These are phyloP conservation scores for Drosophila malerkotliana DNA, from an alignment of 1,140 invertebrate species.

Conservation along the genomic window DNA sequence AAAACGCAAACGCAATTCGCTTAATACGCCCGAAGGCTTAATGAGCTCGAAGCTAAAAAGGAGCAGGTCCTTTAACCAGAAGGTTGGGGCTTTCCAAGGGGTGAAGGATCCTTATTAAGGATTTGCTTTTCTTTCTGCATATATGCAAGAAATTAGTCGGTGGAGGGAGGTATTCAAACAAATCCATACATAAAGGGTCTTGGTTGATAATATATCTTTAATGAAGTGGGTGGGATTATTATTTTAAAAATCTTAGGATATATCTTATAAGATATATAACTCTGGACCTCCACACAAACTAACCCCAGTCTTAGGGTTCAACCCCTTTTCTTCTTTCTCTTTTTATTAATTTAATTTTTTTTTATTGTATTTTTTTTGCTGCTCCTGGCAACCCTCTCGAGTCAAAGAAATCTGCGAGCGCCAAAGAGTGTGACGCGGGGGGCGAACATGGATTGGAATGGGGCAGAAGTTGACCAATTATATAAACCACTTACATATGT, in stretches of 20 bases:
- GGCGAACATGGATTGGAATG: not conserved
- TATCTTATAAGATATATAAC: not conserved
- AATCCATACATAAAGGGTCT: not conserved
- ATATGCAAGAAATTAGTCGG: not conserved
- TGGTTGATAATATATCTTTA: too few species aligned
- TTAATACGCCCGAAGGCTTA: slow-evolving; percentile 69
- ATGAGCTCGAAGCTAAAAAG: slow-evolving; percentile 45
- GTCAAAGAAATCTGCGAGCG: slow-evolving; percentile 11
- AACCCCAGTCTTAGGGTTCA: too few species aligned
- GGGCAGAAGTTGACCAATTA: slow-evolving; percentile 74
- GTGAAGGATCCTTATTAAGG: slow-evolving; percentile 1
- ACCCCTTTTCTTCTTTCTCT: not conserved
- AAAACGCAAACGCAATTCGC: slow-evolving; percentile 35
- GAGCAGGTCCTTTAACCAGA: not conserved
- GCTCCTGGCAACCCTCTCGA: slow-evolving; percentile 8
- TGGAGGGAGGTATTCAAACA: not conserved
- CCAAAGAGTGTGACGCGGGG: not conserved
- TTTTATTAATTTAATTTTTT: not conserved
- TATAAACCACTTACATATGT: slow-evolving; percentile 69
- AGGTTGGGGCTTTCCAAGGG: not conserved
- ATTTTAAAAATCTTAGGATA: not conserved
- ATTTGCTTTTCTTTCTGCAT: not conserved
- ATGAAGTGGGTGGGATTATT: not conserved
- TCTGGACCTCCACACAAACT: not conserved
- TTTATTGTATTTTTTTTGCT: not conserved